phyloP scores from a whole-genome alignment of 2,888 invertebrate species.

The Alloscopus bannaensis region DNA sequence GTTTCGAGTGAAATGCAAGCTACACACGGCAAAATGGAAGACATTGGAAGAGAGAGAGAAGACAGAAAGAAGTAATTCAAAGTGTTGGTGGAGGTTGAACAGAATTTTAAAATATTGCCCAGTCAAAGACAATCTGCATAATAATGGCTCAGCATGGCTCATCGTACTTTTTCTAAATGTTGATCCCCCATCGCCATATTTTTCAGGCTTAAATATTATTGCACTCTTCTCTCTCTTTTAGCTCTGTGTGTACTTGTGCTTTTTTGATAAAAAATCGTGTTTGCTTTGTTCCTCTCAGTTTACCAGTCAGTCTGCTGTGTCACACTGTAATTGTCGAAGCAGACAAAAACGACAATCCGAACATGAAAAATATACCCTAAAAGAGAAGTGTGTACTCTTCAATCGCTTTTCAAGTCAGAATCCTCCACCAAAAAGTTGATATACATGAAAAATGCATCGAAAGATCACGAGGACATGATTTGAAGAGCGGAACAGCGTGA shows the following conservation, averaged over 20 bases:
- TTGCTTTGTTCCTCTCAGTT: conserved; percentile 28
- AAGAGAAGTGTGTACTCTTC: not conserved
- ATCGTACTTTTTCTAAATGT: conserved; percentile 49
- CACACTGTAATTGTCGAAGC: conserved; percentile 13
- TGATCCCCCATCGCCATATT: conserved; percentile 56
- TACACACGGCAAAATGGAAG: no score
- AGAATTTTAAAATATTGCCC: conserved; percentile 55
- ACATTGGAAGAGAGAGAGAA: no score
- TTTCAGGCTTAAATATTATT: conserved; percentile 48
- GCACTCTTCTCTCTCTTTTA: conserved; percentile 28
- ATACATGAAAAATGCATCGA: no score
- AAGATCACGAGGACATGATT: conserved; percentile 28
- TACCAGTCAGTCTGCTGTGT: conserved; percentile 22
- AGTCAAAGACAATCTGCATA: conserved; percentile 60
- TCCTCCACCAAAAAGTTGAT: no score
- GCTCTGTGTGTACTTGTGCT: conserved; percentile 39
- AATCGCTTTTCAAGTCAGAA: not conserved
- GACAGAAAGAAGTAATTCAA: conserved; percentile 30
- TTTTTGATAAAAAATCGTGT: conserved; percentile 4
- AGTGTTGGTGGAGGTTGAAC: conserved; percentile 43
- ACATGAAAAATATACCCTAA: not conserved
- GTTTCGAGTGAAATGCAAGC: no score
- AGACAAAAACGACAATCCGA: not conserved
- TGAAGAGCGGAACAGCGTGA: conserved; percentile 35
- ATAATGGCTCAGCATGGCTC: conserved; percentile 56